phyloP scores from a whole-genome alignment of 1,140 invertebrate species.

The Ostrea denselamellosa region DNA sequence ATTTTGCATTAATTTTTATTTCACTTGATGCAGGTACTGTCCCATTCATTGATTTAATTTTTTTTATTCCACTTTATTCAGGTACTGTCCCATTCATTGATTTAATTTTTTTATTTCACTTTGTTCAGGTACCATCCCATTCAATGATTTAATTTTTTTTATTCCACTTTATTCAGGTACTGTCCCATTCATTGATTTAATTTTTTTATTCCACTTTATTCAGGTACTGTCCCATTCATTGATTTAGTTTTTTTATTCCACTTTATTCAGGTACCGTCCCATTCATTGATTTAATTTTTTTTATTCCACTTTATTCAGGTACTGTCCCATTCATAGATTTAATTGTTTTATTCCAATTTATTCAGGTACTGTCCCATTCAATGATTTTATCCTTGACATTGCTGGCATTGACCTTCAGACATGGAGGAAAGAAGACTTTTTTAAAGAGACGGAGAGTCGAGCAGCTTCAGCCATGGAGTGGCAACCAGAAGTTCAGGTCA shows the following conservation, averaged over 20 bases:
- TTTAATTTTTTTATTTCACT: conserved; percentile 50
- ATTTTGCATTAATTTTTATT: neutral
- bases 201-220: neutral
- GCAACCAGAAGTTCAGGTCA: conserved; percentile 63
- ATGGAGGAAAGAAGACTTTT: conserved; percentile 72
- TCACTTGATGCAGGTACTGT: conserved; percentile 65
- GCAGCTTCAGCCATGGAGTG: conserved; percentile 68
- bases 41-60: conserved; percentile 70
- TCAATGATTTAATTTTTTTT: conserved; percentile 71
- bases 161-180: conserved; percentile 64
- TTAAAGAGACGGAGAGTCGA: conserved; percentile 68
- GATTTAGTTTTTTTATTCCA: conserved; percentile 63
- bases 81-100: conserved; percentile 72
- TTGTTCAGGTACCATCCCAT: conserved; percentile 67
- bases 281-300: conserved; percentile 71
- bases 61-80: conserved; percentile 46
- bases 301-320: conserved; percentile 57
- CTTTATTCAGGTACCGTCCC: conserved; percentile 67
- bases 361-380: conserved; percentile 70
- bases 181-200: conserved; percentile 69
- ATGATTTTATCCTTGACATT: conserved; percentile 73
- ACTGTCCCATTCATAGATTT: conserved; percentile 71
- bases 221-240: conserved; percentile 71
- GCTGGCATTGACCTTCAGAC: conserved; percentile 74
- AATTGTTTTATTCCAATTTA: neutral